Evolutionary conservation across 1,140 invertebrate genomes (phyloP), one percentile per base, ranked within the genome.

Genomic region (Ridgeia piscesae): DNA sequence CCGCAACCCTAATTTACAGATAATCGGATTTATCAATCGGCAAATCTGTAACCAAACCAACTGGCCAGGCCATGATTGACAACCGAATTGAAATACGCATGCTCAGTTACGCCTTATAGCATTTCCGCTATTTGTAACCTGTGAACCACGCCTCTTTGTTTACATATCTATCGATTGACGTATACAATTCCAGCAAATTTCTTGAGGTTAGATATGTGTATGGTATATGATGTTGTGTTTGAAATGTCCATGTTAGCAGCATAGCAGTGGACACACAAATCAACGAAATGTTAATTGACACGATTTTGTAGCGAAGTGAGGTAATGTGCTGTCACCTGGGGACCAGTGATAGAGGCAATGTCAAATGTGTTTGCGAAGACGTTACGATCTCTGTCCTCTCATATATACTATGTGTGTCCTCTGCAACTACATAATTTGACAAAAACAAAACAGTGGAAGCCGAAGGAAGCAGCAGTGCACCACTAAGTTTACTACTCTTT

Each of bases 11-110:
- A 77, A 77, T 77, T 77, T 27, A 77, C 58, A 77, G 58, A 31
- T 77, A 27, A 77, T 77, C 58, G 58, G 58, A 77, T 77, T 77
- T 77, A 77, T 77, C 58, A 77, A 77, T 77, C 58, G 58, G 58
- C 58, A 77, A 77, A 77, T 31, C 58, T 77, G 17, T 77, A 77
- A 77, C 58, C 11, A 77, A 17, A 17, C 58, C 58, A 77, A 21
- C 58, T 14, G 27, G 58, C 58, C 58, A 27, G 27, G 58, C 58
- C 58, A 77, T 77, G 58, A 77, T 77, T 77, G 58, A 77, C 58
- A 77, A 77, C 58, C 27, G 58, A 77, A 77, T 77, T 77, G 58
- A 77, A 21, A 21, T 77, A 77, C 58, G 58, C 58, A 77, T 77
- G 58, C 58, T 77, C 58, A 77, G 58, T 77, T 77, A 31, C 27